Percentiles rank a stretch among this genome's conserved stretches.
Conservation (phyloP, 2,888 invertebrate genomes). For the Aleiodes testaceus region DNA sequence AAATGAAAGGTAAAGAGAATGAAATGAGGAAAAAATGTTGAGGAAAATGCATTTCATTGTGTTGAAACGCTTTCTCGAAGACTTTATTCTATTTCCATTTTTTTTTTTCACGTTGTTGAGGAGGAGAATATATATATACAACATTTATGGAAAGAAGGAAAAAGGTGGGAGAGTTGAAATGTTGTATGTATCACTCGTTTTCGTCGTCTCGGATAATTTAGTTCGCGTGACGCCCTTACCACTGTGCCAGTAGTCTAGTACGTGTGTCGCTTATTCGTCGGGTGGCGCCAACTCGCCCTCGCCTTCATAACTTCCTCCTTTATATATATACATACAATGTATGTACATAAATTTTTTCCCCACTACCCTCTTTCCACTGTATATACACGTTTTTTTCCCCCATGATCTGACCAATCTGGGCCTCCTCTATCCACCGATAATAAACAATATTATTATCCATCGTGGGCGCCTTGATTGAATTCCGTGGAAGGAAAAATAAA, state of each 20-base stretch:
- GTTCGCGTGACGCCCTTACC: constrained; percentile 38
- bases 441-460: constrained; percentile 25
- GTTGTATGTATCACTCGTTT: constrained; percentile 41
- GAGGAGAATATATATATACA: constrained; percentile 1
- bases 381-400: constrained; percentile 12
- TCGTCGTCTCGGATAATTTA: constrained; percentile 45
- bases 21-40: constrained; percentile 24
- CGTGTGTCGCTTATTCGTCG: constrained; percentile 28
- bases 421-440: neutral
- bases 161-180: constrained; percentile 28
- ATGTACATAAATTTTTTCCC: neutral
- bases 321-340: constrained; percentile 2
- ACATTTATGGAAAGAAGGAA: neutral
- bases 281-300: constrained; percentile 23
- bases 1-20: constrained; percentile 3
- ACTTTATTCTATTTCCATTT: neutral
- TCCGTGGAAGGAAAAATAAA: constrained; percentile 14
- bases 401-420: constrained; percentile 29
- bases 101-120: neutral
- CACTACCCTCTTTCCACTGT: constrained; percentile 2
- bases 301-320: constrained; percentile 21
- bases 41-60: neutral
- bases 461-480: constrained; percentile 15
- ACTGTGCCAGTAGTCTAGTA: constrained; percentile 34
- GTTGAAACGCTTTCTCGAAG: neutral